These are phyloP conservation scores for Pithys albifrons DNA, from an alignment of 2,113 vertebrate species.

Conservation along the genomic window DNA sequence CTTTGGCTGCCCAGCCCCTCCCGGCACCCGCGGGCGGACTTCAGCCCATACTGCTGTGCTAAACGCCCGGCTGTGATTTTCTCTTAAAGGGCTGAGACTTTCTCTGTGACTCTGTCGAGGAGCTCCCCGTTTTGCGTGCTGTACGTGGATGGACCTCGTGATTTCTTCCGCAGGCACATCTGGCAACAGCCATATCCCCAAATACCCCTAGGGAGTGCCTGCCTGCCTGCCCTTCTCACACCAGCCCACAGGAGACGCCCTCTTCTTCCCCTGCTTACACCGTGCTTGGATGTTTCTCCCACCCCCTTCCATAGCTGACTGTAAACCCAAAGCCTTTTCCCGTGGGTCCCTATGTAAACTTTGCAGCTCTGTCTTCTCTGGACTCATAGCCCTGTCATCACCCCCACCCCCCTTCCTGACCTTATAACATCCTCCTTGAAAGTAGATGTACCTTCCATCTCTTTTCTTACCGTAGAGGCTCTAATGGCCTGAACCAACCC, in stretches of 20 bases:
- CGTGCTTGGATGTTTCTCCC: not conserved
- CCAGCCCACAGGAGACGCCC: not conserved
- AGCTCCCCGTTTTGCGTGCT: accelerated
- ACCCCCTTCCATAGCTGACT: not conserved
- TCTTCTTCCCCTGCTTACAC: not conserved
- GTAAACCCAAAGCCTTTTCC: not conserved
- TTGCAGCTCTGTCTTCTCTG: conserved; percentile 15
- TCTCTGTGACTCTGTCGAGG: too few species aligned
- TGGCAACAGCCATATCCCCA: not conserved
- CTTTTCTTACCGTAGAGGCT: not conserved
- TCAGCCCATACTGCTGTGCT: accelerated
- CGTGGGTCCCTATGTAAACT: not conserved
- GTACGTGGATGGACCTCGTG: accelerated
- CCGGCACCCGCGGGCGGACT: not conserved
- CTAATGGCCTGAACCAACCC: not conserved
- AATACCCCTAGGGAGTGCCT: not conserved
- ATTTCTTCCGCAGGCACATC: not conserved
- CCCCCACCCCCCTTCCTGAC: not conserved
- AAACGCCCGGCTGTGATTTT: accelerated
- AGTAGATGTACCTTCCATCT: not conserved
- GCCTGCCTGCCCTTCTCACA: not conserved
- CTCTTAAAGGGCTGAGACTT: not conserved
- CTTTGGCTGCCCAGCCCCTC: not conserved
- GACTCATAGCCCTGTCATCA: not conserved
- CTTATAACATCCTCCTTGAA: not conserved